These are phyloP conservation scores for Pteropus rufus DNA, from an alignment of 2,797 vertebrate genomes.

Conservation along the genomic window DNA sequence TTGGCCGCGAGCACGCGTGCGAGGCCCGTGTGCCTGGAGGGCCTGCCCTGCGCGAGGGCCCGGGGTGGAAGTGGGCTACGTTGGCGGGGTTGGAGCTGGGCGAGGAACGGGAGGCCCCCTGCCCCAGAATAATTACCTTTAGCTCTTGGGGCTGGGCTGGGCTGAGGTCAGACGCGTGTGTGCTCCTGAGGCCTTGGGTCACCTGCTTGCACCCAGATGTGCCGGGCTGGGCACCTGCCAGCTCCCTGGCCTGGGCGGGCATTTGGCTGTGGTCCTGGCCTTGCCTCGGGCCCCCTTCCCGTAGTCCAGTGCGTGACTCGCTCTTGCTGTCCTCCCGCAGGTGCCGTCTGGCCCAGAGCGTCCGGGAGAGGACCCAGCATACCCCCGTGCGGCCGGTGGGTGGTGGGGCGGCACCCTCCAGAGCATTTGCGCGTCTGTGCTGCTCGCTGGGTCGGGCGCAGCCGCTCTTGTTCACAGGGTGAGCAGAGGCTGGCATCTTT, in stretches of 20 bases:
- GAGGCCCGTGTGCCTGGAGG: not conserved
- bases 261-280: not conserved
- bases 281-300: not conserved
- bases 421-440: not conserved
- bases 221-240: not conserved
- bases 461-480: not conserved
- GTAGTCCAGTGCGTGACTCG: rapidly evolving
- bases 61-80: not conserved
- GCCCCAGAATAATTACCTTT: no score
- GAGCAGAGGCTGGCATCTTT: not conserved
- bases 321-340: not conserved
- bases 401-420: not conserved
- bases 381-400: not conserved
- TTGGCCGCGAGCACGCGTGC: not conserved
- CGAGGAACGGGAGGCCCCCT: no score
- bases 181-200: not conserved
- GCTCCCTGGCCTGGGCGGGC: not conserved
- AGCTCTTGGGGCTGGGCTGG: no score
- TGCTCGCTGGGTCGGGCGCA: not conserved
- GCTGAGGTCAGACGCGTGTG: not conserved
- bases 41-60: not conserved
- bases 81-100: not conserved
- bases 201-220: not conserved
- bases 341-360: not conserved
- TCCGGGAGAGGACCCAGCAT: not conserved